These are phyloP conservation scores for Pedetes capensis DNA, from an alignment of 2,113 vertebrate species.

Conservation along the genomic window DNA sequence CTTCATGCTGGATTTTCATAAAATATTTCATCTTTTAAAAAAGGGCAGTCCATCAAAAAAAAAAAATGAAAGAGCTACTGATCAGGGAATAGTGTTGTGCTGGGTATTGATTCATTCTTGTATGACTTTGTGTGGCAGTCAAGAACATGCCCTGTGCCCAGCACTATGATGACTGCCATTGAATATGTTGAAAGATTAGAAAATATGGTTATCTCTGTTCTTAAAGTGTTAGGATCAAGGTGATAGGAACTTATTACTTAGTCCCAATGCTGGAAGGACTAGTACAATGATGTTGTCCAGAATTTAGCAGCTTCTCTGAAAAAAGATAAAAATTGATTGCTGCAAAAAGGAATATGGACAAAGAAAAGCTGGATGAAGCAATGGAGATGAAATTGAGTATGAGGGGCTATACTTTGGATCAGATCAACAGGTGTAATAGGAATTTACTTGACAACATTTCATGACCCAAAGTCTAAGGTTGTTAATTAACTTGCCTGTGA, in stretches of 20 bases:
- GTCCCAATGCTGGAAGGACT: neutral
- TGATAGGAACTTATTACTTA: neutral
- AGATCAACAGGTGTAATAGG: neutral
- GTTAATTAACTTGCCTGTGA: neutral
- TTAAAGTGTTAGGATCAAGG: neutral
- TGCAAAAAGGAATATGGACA: neutral
- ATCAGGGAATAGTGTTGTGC: neutral
- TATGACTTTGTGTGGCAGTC: neutral
- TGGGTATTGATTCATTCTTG: neutral
- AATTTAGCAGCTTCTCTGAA: neutral
- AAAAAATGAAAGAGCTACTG: neutral
- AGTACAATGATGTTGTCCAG: neutral
- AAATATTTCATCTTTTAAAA: neutral
- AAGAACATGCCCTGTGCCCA: neutral
- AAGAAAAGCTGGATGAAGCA: neutral
- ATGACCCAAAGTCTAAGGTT: neutral
- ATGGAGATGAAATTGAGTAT: neutral
- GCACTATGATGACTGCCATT: too few relatives aligned
- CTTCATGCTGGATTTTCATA: constrained; percentile 4
- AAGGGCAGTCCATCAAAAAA: neutral
- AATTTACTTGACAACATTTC: constrained; percentile 12
- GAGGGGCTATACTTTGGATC: neutral
- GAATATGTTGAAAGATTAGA: neutral
- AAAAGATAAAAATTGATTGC: neutral
- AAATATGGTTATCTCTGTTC: neutral